Percentiles rank a stretch among this genome's conserved stretches.
phyloP scores from a whole-genome alignment of 2,888 invertebrate species.

The Ceramica pisi region DNA sequence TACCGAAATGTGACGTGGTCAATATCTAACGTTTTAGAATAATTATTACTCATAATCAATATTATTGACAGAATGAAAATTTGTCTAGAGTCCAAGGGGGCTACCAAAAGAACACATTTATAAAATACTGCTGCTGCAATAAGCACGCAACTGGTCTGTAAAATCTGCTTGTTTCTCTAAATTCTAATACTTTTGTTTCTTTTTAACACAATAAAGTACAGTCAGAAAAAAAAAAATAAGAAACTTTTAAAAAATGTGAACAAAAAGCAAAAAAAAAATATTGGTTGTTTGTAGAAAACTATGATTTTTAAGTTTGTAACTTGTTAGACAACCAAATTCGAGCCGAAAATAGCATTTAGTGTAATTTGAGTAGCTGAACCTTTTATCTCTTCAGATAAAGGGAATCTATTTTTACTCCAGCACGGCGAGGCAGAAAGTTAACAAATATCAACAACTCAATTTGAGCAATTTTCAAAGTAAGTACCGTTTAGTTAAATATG shows the following conservation, averaged over 20 bases:
- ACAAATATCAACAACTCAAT: constrained; percentile 49
- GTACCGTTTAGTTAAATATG: constrained; percentile 28
- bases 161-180: neutral
- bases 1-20: no score
- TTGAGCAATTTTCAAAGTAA: constrained; percentile 49
- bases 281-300: no score
- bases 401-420: neutral
- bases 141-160: neutral
- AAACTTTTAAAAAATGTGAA: no score
- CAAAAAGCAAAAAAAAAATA: no score
- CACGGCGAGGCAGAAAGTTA: neutral
- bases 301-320: neutral
- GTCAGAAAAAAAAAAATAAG: neutral
- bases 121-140: no score
- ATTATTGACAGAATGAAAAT: neutral
- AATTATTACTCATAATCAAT: no score
- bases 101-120: neutral
- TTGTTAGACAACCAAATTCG: neutral
- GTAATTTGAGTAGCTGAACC: neutral
- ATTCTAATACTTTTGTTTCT: constrained; percentile 9
- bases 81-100: neutral
- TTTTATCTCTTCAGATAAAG: neutral
- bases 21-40: no score
- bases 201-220: constrained; percentile 21
- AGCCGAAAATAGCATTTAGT: neutral